A percentile compares a stretch with the other conserved stretches of the same genome.
Conservation (phyloP, 1,140 invertebrate species). For the Doryteuthis pealeii region DNA sequence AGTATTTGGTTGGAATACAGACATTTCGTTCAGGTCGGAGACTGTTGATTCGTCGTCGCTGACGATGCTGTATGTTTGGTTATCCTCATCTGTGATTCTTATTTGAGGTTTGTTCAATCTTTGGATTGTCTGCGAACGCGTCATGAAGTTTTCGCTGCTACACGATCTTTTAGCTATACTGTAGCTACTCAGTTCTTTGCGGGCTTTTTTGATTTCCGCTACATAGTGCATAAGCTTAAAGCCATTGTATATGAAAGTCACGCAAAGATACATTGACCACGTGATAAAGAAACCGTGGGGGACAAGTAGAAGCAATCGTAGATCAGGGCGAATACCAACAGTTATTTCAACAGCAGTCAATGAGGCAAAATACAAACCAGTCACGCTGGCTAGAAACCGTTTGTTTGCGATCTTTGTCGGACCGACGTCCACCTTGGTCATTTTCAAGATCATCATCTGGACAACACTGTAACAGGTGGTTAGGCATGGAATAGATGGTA, state of each 20-base stretch:
- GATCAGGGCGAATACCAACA: background rate
- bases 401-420: background rate
- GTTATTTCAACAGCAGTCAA: background rate
- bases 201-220: conserved; percentile 11
- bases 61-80: conserved; percentile 17
- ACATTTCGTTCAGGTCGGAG: conserved; percentile 4
- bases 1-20: background rate
- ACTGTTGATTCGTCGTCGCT: conserved; percentile 12
- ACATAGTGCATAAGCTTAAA: conserved; percentile 14
- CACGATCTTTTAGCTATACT: conserved; percentile 8
- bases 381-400: background rate
- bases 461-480: background rate
- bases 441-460: conserved; percentile 7
- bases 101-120: conserved; percentile 11
- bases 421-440: conserved; percentile 14
- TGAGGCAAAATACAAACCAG: background rate
- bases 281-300: conserved; percentile 7
- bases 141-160: background rate
- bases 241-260: conserved; percentile 16
- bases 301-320: background rate
- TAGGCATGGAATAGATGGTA: background rate
- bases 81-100: conserved; percentile 13
- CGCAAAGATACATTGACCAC: conserved; percentile 14
- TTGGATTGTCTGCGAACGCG: conserved; percentile 2
- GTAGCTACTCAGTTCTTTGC: conserved; percentile 11